Evolutionary conservation across 2,888 invertebrate species (phyloP).

Genomic region (Molorchus minor): DNA sequence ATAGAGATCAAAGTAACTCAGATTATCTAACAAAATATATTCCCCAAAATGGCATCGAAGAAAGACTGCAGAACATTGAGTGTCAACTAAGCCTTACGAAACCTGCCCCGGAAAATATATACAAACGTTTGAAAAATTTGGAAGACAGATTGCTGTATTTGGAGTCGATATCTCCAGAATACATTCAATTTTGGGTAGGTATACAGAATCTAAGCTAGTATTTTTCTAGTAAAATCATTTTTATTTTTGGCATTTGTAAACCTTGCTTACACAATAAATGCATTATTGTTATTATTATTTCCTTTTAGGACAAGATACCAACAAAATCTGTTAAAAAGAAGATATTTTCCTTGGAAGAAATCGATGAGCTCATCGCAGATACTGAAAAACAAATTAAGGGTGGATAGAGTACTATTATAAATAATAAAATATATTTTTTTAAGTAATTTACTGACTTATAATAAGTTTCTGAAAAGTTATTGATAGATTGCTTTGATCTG

Average conservation of each 20-base stretch:
- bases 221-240: not conserved
- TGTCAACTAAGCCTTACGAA: slow-evolving; percentile 66
- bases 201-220: slow-evolving; percentile 32
- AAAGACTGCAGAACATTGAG: slow-evolving; percentile 74
- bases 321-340: slow-evolving; percentile 53
- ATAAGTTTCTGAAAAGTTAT: too few species aligned
- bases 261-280: too few species aligned
- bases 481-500: too few species aligned
- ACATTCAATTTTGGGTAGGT: slow-evolving; percentile 74
- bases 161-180: slow-evolving; percentile 84
- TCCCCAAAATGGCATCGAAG: slow-evolving; percentile 68
- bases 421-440: too few species aligned
- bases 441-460: too few species aligned
- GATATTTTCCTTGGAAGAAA: slow-evolving; percentile 53
- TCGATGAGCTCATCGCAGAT: slow-evolving; percentile 55
- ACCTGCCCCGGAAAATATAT: slow-evolving; percentile 72
- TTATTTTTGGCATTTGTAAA: not conserved
- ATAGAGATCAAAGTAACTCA: slow-evolving; percentile 61
- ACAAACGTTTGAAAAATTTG: slow-evolving; percentile 74
- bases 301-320: slow-evolving; percentile 48
- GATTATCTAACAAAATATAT: slow-evolving; percentile 64
- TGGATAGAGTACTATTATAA: too few species aligned
- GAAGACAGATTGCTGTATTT: slow-evolving; percentile 78
- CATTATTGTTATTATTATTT: not conserved
- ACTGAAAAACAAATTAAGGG: slow-evolving; percentile 44